Percentiles rank a stretch among this genome's conserved stretches.
Evolutionary conservation across 2,797 vertebrate species (phyloP).

Genomic region (Chrysocyon brachyurus): DNA sequence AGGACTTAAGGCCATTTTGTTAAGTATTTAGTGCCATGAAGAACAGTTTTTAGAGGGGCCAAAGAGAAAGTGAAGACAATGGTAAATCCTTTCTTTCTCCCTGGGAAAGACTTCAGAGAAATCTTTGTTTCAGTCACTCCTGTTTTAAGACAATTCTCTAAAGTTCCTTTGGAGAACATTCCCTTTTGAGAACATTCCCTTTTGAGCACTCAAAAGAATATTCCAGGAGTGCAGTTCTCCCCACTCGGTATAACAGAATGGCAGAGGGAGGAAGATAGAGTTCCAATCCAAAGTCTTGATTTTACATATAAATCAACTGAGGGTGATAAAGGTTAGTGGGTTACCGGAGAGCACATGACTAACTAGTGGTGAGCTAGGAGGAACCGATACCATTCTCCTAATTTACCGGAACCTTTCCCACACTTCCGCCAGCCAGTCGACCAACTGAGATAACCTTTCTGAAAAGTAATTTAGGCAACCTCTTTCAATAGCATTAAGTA

Average conservation of each 20-base stretch:
- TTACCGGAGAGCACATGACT: not conserved
- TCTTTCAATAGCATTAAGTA: not conserved
- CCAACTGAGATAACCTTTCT: not conserved
- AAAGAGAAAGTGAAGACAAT: not conserved
- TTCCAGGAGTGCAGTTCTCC: not conserved
- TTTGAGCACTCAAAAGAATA: not conserved
- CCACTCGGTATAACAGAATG: not conserved
- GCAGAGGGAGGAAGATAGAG: not conserved
- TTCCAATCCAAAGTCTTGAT: not conserved
- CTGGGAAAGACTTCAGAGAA: not conserved
- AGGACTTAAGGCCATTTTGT: not conserved
- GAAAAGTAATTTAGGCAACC: not conserved
- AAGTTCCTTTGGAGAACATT: not conserved
- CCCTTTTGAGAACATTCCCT: not conserved
- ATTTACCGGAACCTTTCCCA: not conserved
- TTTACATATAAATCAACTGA: constrained; percentile 3
- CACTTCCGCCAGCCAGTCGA: not conserved
- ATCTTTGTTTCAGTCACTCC: not conserved
- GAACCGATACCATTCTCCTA: not conserved
- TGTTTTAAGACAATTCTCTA: not conserved
- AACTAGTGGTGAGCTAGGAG: not conserved
- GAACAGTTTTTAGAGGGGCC: not conserved
- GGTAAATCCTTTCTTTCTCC: not conserved
- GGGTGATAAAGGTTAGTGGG: not conserved
- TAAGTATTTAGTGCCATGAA: not conserved